These are phyloP conservation scores for Gymnocheta viridis DNA, from an alignment of 2,888 invertebrate genomes.

Conservation along the genomic window DNA sequence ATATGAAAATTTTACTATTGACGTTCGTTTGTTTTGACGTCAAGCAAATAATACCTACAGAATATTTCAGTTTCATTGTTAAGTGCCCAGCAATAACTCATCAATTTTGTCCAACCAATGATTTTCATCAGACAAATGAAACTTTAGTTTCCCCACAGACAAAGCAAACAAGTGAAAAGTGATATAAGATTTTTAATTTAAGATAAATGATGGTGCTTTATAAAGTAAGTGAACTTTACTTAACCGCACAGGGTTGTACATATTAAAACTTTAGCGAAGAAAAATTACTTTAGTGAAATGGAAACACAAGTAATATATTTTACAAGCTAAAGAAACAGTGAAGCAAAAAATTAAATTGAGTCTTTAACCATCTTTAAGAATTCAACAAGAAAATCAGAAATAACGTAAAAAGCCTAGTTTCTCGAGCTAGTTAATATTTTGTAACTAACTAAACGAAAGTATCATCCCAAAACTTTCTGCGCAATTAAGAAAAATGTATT, in stretches of 20 bases:
- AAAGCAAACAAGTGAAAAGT: neutral
- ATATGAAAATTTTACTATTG: neutral
- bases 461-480: too few species aligned
- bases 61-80: constrained; percentile 14
- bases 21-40: constrained; percentile 3
- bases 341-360: neutral
- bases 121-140: constrained; percentile 15
- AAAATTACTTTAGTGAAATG: neutral
- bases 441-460: too few species aligned
- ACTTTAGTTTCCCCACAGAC: too few species aligned
- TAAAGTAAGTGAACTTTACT: neutral
- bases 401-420: too few species aligned
- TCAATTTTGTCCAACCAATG: constrained; percentile 18
- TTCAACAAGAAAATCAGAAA: too few species aligned
- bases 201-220: constrained; percentile 17
- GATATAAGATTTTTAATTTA: neutral
- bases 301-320: neutral
- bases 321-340: neutral
- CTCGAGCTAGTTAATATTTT: too few species aligned
- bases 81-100: constrained; percentile 44
- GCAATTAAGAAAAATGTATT: too few species aligned
- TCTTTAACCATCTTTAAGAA: too few species aligned
- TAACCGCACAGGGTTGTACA: neutral
- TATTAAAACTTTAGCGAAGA: neutral
- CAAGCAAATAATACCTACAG: neutral